A percentile compares a stretch with the other conserved stretches of the same genome.
phyloP scores from a whole-genome alignment of 2,888 invertebrate genomes.

The Agriopis leucophaearia region DNA sequence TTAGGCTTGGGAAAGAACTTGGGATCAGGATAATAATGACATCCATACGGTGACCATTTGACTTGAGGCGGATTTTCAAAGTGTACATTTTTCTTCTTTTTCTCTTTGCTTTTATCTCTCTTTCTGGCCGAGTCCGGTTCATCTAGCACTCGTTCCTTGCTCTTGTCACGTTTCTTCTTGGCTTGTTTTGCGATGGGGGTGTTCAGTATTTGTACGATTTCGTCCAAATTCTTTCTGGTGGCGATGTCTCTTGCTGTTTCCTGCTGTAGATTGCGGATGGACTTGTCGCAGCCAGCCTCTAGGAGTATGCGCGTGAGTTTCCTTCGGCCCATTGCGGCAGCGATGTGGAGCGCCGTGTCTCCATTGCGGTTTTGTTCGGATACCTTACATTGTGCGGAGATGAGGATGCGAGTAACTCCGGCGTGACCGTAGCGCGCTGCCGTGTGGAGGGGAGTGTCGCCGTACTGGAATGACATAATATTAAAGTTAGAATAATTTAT shows the following conservation, averaged over 20 bases:
- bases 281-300: constrained; percentile 92
- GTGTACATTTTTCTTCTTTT: constrained; percentile 85
- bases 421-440: constrained; percentile 98
- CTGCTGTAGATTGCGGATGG: constrained; percentile 92
- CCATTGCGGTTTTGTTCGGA: constrained; percentile 98
- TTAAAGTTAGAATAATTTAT: neutral
- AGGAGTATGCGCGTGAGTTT: constrained; percentile 96
- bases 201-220: constrained; percentile 93
- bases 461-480: constrained; percentile 89
- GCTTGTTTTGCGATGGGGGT: constrained; percentile 80
- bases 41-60: constrained; percentile 96
- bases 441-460: constrained; percentile 97
- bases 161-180: constrained; percentile 81
- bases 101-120: constrained; percentile 77
- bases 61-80: constrained; percentile 83
- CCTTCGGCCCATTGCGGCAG: constrained; percentile 96
- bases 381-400: constrained; percentile 95
- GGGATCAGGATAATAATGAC: constrained; percentile 95
- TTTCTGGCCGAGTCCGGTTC: constrained; percentile 79
- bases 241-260: constrained; percentile 97
- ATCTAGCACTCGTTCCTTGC: constrained; percentile 85
- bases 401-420: constrained; percentile 96
- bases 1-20: constrained; percentile 94
- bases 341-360: constrained; percentile 97
- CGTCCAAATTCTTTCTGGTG: constrained; percentile 92